Evolutionary conservation across 2,888 invertebrate species (phyloP).

Genomic region (Calliphora vomitoria): DNA sequence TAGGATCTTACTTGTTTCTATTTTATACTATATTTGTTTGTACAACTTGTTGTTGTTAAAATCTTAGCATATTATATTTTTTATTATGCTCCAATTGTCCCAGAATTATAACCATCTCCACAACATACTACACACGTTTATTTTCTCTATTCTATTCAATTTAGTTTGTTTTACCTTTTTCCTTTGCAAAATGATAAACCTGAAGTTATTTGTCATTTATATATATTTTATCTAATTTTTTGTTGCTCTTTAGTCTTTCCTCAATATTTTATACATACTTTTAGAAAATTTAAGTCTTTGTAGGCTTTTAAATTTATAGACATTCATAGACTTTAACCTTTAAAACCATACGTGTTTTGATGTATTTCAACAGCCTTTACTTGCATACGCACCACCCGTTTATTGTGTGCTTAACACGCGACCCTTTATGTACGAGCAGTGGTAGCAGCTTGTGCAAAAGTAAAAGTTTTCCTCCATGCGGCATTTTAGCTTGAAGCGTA

Average conservation of each 20-base stretch:
- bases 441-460: neutral
- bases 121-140: neutral
- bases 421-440: neutral
- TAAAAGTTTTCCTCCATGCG: neutral
- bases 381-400: neutral
- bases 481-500: neutral
- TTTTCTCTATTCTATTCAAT: neutral
- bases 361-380: neutral
- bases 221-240: neutral
- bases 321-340: conserved; percentile 16
- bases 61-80: conserved; percentile 28
- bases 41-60: conserved; percentile 8
- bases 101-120: neutral
- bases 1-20: neutral
- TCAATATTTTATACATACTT: conserved; percentile 15
- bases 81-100: conserved; percentile 6
- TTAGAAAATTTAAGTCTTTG: conserved; percentile 9
- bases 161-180: neutral
- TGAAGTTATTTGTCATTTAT: conserved; percentile 42
- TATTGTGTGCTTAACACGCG: neutral
- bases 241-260: neutral
- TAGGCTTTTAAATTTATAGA: conserved; percentile 30
- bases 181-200: conserved; percentile 27
- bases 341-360: neutral
- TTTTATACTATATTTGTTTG: neutral